Evolutionary conservation across 2,797 vertebrate species (phyloP), one percentile per base, ranked within the genome.

Genomic region (Rachycentron canadum): DNA sequence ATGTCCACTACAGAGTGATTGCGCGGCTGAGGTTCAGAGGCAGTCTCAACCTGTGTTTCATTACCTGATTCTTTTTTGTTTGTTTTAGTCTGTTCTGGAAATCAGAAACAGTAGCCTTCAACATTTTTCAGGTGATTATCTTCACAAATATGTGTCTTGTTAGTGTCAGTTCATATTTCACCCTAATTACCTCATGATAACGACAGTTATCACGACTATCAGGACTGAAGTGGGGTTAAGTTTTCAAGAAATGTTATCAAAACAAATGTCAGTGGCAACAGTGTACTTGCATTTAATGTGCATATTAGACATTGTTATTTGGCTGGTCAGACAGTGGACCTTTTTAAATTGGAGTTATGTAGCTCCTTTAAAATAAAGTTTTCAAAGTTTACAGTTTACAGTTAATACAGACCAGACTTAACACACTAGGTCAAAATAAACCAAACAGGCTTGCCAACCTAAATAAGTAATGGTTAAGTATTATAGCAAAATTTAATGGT

Each of bases 21-120:
- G 88, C 73, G 55, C 69, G 38, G 56, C 70, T 45, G 76, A 85
- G 76, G 72, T 88, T 89, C 87, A 89, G 85, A 88, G 80, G 74
- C 70, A 71, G 85, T 82, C 77, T 78, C 69, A 89, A 92, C 87
- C 93, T 95, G 93, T 78, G 63, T 93, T 89, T 93, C 91, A 94
- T 95, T 94, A 94, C 81, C 81, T 81, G 63, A 81, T 85, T 85
- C 36, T 64, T 80, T 84, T 88, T 85, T 94, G 87, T 94, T 95
- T 94, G 86, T 92, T 93, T 94, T 88, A 80, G 71, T 77, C 75
- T 78, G 83, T 87, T 78, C 78, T 84, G 78, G 69, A 91, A 93
- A 94, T 93, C 89, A 88, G 88, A 91, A 93, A 88, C 91, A 50
- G 89, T 89, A 87, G 82, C 73, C 83, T 83, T 58, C 16, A 19